Conservation (phyloP, 2,888 invertebrate genomes). For the Drosophila subquinaria region DNA sequence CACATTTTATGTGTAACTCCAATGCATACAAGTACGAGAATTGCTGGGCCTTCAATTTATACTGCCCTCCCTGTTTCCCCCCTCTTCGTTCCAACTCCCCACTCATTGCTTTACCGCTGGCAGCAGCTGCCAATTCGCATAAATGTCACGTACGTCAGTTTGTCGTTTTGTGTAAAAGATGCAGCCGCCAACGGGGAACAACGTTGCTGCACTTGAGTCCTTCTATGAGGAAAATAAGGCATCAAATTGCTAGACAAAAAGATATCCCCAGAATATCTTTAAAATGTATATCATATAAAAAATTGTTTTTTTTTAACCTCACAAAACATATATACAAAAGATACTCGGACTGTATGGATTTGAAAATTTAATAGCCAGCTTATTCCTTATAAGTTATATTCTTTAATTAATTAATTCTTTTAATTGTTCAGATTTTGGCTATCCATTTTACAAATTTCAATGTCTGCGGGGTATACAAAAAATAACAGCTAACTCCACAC, state of each 20-base stretch:
- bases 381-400: neutral
- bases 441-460: neutral
- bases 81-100: neutral
- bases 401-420: neutral
- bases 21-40: conserved; percentile 24
- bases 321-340: too few species aligned
- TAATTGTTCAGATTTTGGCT: neutral
- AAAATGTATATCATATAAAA: too few species aligned
- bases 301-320: too few species aligned
- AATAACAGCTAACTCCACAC: conserved; percentile 14
- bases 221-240: conserved; percentile 17
- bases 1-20: conserved; percentile 63
- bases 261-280: neutral
- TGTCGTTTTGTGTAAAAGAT: conserved; percentile 78
- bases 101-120: conserved; percentile 21
- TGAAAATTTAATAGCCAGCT: neutral
- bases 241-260: neutral
- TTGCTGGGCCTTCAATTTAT: conserved; percentile 51
- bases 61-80: conserved; percentile 5
- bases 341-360: neutral
- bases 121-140: conserved; percentile 82
- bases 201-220: conserved; percentile 64
- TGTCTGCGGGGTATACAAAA: conserved; percentile 28
- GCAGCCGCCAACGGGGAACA: conserved; percentile 51
- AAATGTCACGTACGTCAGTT: conserved; percentile 85